Evolutionary conservation across 2,888 invertebrate genomes (phyloP).

Genomic region (Eurytoma californica): DNA sequence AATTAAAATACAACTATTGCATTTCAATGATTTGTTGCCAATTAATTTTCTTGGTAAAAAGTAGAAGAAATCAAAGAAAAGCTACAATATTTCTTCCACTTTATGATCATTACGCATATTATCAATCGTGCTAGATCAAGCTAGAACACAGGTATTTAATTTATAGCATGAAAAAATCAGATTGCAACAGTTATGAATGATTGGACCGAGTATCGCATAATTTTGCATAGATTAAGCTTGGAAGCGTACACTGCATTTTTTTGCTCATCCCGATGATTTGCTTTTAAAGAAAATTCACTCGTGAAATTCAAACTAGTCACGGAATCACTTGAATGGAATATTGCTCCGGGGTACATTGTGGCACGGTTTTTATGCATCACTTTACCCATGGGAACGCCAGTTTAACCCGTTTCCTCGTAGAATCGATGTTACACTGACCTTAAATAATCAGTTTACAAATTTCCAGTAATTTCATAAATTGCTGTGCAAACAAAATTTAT

Average conservation of each 20-base stretch:
- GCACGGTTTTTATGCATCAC: constrained; percentile 26
- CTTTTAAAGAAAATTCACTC: background rate
- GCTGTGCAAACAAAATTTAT: constrained; percentile 28
- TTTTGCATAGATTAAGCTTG: constrained; percentile 29
- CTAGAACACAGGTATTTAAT: too few relatives aligned
- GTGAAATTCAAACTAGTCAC: constrained; percentile 30
- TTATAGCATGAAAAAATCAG: background rate
- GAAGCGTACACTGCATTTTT: constrained; percentile 6
- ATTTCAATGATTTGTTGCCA: too few relatives aligned
- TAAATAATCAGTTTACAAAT: background rate
- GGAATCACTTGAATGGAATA: background rate
- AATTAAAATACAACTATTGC: too few relatives aligned
- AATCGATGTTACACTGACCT: background rate
- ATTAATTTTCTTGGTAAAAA: too few relatives aligned
- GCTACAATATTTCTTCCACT: too few relatives aligned
- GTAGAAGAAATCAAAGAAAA: too few relatives aligned
- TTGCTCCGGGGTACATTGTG: constrained; percentile 6
- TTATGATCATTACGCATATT: too few relatives aligned
- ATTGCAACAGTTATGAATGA: background rate
- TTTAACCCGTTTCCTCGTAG: constrained; percentile 16
- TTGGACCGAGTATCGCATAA: background rate
- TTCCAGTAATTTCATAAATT: constrained; percentile 8
- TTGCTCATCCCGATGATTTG: background rate
- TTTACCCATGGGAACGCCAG: constrained; percentile 22
- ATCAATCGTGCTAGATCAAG: too few relatives aligned